Conservation (phyloP, 2,113 vertebrate species). For the Dolichotis patagonum region DNA sequence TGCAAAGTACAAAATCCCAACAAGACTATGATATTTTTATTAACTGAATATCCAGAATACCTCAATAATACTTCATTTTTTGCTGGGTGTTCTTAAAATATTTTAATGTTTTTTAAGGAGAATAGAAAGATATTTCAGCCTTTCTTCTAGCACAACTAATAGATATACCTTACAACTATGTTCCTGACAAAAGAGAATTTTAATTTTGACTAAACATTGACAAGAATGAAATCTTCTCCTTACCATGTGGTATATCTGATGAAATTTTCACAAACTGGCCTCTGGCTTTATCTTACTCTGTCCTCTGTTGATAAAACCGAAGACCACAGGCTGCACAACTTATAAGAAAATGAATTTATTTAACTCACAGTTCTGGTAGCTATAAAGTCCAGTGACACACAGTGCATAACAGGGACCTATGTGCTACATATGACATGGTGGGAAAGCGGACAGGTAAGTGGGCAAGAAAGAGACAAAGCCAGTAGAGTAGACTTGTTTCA, state of each 20-base stretch:
- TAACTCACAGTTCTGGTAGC: neutral
- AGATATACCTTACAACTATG: neutral
- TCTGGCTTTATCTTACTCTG: neutral
- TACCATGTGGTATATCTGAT: neutral
- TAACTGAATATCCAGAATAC: neutral
- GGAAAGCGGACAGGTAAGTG: neutral
- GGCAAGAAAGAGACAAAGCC: neutral
- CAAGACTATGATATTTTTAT: neutral
- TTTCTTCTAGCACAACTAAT: neutral
- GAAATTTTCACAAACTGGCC: neutral
- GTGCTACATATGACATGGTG: rapidly evolving
- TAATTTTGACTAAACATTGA: too few relatives aligned
- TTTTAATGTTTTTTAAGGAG: neutral
- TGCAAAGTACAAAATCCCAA: neutral
- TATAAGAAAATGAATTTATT: neutral
- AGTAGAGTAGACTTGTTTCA: neutral
- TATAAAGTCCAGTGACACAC: neutral
- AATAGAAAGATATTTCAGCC: neutral
- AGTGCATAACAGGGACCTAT: neutral
- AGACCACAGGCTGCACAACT: neutral
- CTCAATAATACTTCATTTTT: neutral
- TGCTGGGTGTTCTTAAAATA: neutral
- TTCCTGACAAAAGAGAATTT: neutral
- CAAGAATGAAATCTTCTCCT: neutral
- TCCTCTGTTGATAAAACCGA: neutral